phyloP scores from a whole-genome alignment of 2,888 invertebrate genomes.

The Perdita meconis region DNA sequence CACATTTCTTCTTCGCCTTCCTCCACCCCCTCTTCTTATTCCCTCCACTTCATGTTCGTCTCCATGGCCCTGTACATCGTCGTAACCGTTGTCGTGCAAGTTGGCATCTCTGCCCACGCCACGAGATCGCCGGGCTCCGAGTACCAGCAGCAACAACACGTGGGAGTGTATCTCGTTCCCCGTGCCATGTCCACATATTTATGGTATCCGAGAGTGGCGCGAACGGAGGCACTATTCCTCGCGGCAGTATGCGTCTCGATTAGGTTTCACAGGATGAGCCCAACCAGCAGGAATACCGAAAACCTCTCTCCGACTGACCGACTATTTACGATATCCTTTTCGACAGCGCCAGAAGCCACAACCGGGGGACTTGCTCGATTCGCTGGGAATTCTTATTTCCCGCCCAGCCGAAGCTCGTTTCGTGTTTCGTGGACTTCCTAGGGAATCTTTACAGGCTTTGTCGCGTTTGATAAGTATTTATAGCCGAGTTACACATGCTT shows the following conservation, averaged over 20 bases:
- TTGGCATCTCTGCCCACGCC: constrained; percentile 76
- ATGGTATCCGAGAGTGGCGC: constrained; percentile 61
- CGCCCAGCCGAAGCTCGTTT: constrained; percentile 29
- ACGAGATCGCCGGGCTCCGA: constrained; percentile 41
- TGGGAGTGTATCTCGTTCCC: constrained; percentile 57
- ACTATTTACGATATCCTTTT: constrained; percentile 45
- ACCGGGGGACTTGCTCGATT: constrained; percentile 27
- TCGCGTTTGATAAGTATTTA: constrained; percentile 44
- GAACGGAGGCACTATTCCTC: constrained; percentile 66
- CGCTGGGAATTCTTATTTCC: constrained; percentile 45
- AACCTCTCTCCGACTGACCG: constrained; percentile 24
- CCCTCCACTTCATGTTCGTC: constrained; percentile 16
- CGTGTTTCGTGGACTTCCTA: constrained; percentile 31
- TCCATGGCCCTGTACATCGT: constrained; percentile 36
- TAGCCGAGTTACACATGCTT: constrained; percentile 11
- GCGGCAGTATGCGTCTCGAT: constrained; percentile 58
- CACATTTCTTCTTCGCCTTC: constrained; percentile 22
- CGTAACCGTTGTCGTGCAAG: constrained; percentile 74
- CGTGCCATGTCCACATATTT: constrained; percentile 59
- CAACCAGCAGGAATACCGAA: constrained; percentile 32
- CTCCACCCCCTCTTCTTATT: constrained; percentile 32
- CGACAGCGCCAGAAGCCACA: constrained; percentile 34
- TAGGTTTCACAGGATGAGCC: constrained; percentile 49
- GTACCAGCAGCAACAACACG: constrained; percentile 53
- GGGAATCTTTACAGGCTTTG: constrained; percentile 3